Conservation (phyloP, 2,888 invertebrate species). For the Apocheima hispidaria region DNA sequence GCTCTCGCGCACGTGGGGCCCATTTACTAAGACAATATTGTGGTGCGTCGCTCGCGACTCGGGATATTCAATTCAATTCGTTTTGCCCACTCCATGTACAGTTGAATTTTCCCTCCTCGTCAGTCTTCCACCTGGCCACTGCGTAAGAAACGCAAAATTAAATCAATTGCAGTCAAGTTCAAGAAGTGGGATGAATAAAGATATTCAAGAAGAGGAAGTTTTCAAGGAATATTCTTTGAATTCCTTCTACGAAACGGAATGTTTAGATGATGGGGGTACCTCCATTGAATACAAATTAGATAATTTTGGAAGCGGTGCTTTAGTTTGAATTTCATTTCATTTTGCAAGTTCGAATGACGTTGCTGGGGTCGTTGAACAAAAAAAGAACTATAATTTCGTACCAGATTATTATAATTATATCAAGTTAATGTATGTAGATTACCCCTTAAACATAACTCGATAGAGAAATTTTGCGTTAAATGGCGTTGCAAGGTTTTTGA, state of each 20-base stretch:
- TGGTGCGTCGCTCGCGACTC: too few species aligned
- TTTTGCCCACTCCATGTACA: constrained; percentile 1
- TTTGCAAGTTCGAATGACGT: constrained; percentile 4
- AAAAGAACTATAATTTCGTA: neutral
- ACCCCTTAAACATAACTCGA: too few species aligned
- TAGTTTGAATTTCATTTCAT: constrained; percentile 18
- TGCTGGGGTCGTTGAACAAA: neutral
- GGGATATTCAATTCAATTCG: too few species aligned
- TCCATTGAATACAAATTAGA: constrained; percentile 29
- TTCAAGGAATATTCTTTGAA: constrained; percentile 27
- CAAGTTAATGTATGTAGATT: neutral
- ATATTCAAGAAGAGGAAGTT: constrained; percentile 22
- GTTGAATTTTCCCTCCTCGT: constrained; percentile 4
- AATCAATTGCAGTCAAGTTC: constrained; percentile 64
- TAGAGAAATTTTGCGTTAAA: too few species aligned
- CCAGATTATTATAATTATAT: neutral
- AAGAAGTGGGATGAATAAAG: constrained; percentile 53
- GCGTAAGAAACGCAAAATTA: constrained; percentile 66
- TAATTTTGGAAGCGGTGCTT: constrained; percentile 10
- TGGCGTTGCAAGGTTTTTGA: too few species aligned
- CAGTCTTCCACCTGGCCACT: constrained; percentile 52
- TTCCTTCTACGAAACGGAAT: constrained; percentile 17
- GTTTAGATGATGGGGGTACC: constrained; percentile 21
- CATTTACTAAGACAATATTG: too few species aligned
- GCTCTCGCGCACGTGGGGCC: too few species aligned